A percentile compares a stretch with the other conserved stretches of the same genome.
Evolutionary conservation across 1,140 invertebrate genomes (phyloP).

Genomic region (Cyphomyrmex costatus): DNA sequence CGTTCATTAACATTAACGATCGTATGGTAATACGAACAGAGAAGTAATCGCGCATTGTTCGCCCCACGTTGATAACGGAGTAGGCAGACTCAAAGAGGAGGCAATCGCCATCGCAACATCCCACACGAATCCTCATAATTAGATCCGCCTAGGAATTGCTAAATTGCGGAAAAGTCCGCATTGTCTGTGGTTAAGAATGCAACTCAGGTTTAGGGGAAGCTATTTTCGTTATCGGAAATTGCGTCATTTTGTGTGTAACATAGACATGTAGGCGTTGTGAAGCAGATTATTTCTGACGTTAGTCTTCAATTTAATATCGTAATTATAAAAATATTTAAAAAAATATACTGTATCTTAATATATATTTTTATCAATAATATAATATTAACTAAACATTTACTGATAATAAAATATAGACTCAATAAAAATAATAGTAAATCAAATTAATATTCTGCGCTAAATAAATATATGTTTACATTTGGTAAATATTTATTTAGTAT

Average conservation of each 20-base stretch:
- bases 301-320: not conserved
- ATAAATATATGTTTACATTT: too few relatives aligned
- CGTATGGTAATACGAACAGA: conserved; percentile 46
- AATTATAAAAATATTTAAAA: not conserved
- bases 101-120: conserved; percentile 24
- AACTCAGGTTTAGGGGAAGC: not conserved
- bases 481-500: too few relatives aligned
- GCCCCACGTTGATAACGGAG: conserved; percentile 53
- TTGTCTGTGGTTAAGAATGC: not conserved
- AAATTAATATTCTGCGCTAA: too few relatives aligned
- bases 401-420: too few relatives aligned
- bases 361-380: too few relatives aligned
- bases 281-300: not conserved
- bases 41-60: conserved; percentile 60
- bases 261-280: not conserved
- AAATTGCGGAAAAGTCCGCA: conserved; percentile 29
- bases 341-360: too few relatives aligned
- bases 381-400: too few relatives aligned
- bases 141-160: conserved; percentile 43
- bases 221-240: conserved; percentile 6
- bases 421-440: too few relatives aligned
- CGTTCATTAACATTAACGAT: conserved; percentile 62
- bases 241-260: not conserved
- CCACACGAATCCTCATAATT: conserved; percentile 45
- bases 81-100: conserved; percentile 30